Percentiles rank a stretch among this genome's conserved stretches.
Evolutionary conservation across 2,888 invertebrate genomes (phyloP).

Genomic region (Druceiella hillmani): DNA sequence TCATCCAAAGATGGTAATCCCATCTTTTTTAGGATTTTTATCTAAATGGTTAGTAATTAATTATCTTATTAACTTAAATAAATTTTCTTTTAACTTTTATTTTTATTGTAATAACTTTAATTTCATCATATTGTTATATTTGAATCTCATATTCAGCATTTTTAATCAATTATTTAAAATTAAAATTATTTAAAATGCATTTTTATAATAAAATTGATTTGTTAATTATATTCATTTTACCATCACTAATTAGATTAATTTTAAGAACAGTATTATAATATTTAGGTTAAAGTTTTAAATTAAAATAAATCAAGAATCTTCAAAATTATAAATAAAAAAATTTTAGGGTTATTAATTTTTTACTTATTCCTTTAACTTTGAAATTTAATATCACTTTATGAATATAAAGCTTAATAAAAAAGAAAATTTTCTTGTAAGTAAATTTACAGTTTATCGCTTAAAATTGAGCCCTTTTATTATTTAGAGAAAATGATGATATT

Average conservation of each 20-base stretch:
- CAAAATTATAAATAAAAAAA: constrained; percentile 56
- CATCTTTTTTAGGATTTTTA: constrained; percentile 56
- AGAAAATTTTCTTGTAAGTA: constrained; percentile 49
- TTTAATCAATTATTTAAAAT: constrained; percentile 44
- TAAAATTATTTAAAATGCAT: constrained; percentile 40
- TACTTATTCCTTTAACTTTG: constrained; percentile 51
- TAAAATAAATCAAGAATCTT: constrained; percentile 59
- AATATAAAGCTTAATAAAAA: constrained; percentile 53
- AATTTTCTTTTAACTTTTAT: constrained; percentile 38
- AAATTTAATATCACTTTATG: constrained; percentile 56
- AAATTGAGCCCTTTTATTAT: constrained; percentile 55
- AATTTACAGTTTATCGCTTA: constrained; percentile 62
- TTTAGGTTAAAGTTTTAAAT: constrained; percentile 49
- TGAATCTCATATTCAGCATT: constrained; percentile 47
- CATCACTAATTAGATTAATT: constrained; percentile 27
- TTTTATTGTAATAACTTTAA: constrained; percentile 48
- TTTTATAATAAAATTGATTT: constrained; percentile 33
- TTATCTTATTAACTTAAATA: constrained; percentile 40
- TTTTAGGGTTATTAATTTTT: constrained; percentile 53
- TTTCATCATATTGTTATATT: constrained; percentile 52
- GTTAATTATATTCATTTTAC: constrained; percentile 26
- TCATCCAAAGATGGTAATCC: constrained; percentile 54
- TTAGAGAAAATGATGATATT: constrained; percentile 60
- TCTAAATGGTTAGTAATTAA: constrained; percentile 57
- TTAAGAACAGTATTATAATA: neutral